Conservation (phyloP, 2,797 vertebrate species). For the Sebastes kiyomatsui region DNA sequence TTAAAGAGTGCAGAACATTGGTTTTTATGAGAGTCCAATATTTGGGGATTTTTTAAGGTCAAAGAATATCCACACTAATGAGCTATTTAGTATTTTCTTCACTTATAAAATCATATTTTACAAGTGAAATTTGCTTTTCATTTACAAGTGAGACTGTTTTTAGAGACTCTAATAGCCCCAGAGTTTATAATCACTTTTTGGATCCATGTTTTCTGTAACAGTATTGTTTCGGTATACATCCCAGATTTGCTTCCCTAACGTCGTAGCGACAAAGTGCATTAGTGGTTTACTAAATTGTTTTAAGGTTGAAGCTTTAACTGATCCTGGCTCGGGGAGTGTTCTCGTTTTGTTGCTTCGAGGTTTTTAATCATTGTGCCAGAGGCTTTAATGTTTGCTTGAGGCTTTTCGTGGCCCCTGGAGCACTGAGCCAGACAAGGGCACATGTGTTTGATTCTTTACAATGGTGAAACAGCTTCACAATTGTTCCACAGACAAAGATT, state of each 20-base stretch:
- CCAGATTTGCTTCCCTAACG: slow-evolving; percentile 16
- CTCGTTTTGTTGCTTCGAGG: slow-evolving; percentile 46
- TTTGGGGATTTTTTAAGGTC: slow-evolving; percentile 1
- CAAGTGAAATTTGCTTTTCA: neutral
- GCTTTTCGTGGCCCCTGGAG: slow-evolving; percentile 56
- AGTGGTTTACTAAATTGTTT: slow-evolving; percentile 37
- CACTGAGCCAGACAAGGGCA: slow-evolving; percentile 20
- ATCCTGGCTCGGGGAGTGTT: slow-evolving; percentile 42
- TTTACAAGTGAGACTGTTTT: neutral
- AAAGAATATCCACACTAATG: slow-evolving; percentile 6
- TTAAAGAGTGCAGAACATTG: slow-evolving; percentile 6
- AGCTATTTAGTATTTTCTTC: slow-evolving; percentile 14
- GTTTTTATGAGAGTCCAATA: neutral
- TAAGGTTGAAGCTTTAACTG: slow-evolving; percentile 51
- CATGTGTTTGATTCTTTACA: slow-evolving; percentile 16
- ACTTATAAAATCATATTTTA: neutral
- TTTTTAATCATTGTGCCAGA: slow-evolving; percentile 59
- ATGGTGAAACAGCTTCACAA: neutral
- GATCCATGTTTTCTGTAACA: neutral
- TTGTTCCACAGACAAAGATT: slow-evolving; percentile 11
- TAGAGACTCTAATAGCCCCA: neutral
- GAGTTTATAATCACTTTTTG: neutral
- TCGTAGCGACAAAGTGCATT: slow-evolving; percentile 31
- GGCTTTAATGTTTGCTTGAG: slow-evolving; percentile 64
- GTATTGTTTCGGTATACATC: neutral